Evolutionary conservation across 1,140 invertebrate genomes (phyloP).

Genomic region (Pemphigus obesinymphae): DNA sequence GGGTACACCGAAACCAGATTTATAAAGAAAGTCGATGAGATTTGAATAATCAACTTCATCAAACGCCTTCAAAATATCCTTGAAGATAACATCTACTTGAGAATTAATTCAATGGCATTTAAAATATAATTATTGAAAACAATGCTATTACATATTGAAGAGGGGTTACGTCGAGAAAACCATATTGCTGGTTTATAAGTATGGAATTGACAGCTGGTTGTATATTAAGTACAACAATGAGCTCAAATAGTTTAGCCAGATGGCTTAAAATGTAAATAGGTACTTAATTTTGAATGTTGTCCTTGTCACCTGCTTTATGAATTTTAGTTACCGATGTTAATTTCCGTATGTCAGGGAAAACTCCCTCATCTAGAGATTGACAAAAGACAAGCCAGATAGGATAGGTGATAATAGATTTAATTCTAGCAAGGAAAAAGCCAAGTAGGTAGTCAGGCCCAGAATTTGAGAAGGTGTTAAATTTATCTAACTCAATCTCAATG

Average conservation of each 20-base stretch:
- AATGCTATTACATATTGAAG: too few relatives aligned
- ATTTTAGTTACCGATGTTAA: neutral
- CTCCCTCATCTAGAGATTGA: constrained; percentile 7
- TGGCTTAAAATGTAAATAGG: too few relatives aligned
- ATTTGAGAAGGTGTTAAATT: neutral
- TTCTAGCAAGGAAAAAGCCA: too few relatives aligned
- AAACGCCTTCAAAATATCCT: constrained; percentile 47
- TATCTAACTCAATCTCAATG: neutral
- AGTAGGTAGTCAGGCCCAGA: neutral
- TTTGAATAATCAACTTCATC: constrained; percentile 43
- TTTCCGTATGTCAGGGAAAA: constrained; percentile 24
- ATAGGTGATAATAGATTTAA: neutral
- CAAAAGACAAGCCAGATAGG: neutral
- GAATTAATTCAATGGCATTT: constrained; percentile 1
- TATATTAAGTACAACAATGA: neutral
- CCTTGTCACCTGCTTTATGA: constrained; percentile 14
- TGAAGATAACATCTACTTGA: constrained; percentile 46
- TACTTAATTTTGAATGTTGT: neutral
- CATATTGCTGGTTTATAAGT: neutral
- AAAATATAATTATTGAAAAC: too few relatives aligned
- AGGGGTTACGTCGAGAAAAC: too few relatives aligned
- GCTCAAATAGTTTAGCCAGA: neutral
- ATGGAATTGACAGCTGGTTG: neutral
- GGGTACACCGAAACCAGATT: too few relatives aligned
- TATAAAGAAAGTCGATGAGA: too few relatives aligned